These are phyloP conservation scores for Psittacula derbiana DNA, from an alignment of 2,797 vertebrate genomes.

Conservation along the genomic window DNA sequence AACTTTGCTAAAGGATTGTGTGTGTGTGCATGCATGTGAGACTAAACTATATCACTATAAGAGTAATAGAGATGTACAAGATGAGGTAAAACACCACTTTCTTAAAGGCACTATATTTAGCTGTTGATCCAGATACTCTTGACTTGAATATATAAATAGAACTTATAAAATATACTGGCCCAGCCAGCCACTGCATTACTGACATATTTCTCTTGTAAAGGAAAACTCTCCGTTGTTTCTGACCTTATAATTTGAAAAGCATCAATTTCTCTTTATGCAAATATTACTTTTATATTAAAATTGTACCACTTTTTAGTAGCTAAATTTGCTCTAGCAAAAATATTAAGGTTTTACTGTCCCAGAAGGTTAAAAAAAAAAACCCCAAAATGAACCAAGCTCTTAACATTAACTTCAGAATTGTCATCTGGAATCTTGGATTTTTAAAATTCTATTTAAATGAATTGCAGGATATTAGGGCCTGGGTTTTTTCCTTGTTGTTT, in stretches of 20 bases:
- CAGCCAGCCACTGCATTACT: conserved; percentile 25
- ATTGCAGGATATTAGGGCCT: neutral
- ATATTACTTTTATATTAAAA: neutral
- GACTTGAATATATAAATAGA: conserved; percentile 37
- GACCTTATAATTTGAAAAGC: neutral
- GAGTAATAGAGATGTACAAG: neutral
- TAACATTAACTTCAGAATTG: neutral
- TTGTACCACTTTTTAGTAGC: neutral
- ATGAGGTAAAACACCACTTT: conserved; percentile 45
- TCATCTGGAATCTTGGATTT: neutral
- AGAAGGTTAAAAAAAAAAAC: neutral
- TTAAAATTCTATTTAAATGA: neutral
- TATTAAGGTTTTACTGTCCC: neutral
- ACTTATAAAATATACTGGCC: neutral
- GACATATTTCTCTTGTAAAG: neutral
- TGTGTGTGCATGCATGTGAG: neutral
- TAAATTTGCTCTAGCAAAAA: neutral
- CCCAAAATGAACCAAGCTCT: neutral
- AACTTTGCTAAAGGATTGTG: neutral
- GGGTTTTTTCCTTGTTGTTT: neutral
- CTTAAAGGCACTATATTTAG: conserved; percentile 26
- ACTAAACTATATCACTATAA: neutral
- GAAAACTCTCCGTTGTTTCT: neutral
- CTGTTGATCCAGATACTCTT: conserved; percentile 11
- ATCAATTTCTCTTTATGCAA: neutral